Conservation (phyloP, 2,888 invertebrate species). For the Apantesis nais region DNA sequence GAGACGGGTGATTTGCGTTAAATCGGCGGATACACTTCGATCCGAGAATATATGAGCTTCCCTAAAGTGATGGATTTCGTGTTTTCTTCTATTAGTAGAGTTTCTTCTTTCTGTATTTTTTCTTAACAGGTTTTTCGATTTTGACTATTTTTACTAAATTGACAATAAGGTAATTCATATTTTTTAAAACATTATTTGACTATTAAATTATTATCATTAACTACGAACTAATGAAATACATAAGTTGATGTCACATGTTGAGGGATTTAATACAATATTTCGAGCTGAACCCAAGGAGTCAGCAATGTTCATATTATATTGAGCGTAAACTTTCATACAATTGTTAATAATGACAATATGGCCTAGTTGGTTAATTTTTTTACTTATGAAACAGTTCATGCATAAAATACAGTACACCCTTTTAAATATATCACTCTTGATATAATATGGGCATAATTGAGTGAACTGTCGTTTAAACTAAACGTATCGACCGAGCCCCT, state of each 20-base stretch:
- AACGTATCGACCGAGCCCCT: slow-evolving; percentile 67
- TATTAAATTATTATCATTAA: too few species aligned
- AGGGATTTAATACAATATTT: not conserved
- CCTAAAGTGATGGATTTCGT: slow-evolving; percentile 45
- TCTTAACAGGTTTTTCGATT: not conserved
- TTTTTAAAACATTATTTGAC: too few species aligned
- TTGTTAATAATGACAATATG: not conserved
- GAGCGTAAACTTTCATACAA: not conserved
- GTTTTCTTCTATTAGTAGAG: not conserved
- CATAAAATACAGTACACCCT: slow-evolving; percentile 16
- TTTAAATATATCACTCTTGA: slow-evolving; percentile 45
- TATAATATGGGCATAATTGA: slow-evolving; percentile 66
- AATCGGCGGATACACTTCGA: slow-evolving; percentile 58
- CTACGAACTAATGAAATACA: not conserved
- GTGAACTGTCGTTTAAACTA: slow-evolving; percentile 58
- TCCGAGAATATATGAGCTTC: slow-evolving; percentile 48
- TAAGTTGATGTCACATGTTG: not conserved
- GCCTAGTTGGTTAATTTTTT: not conserved
- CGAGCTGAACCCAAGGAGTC: not conserved
- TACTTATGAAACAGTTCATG: slow-evolving; percentile 9
- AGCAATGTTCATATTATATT: too few species aligned
- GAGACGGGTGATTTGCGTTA: slow-evolving; percentile 49
- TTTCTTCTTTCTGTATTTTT: slow-evolving; percentile 28
- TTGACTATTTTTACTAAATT: too few species aligned
- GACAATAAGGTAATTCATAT: too few species aligned